Percentiles rank a stretch among this genome's conserved stretches.
Conservation (phyloP, 2,888 invertebrate genomes). For the Dolomedes plantarius region DNA sequence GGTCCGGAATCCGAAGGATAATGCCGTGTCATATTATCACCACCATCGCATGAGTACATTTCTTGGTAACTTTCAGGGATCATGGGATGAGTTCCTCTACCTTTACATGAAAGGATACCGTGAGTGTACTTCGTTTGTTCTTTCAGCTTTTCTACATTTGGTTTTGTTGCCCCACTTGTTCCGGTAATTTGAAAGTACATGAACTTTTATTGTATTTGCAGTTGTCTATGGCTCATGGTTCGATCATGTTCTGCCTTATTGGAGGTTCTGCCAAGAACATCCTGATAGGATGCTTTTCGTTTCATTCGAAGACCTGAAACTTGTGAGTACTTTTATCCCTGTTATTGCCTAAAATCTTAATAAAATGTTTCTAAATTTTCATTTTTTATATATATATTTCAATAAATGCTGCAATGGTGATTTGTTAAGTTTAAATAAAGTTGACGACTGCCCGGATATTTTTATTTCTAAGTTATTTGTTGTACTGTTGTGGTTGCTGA, state of each 20-base stretch:
- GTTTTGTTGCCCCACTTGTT: constrained; percentile 74
- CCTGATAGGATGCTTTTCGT: constrained; percentile 76
- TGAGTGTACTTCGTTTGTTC: constrained; percentile 69
- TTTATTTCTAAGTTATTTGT: too few species aligned
- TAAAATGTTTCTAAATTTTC: too few species aligned
- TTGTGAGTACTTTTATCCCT: constrained; percentile 74
- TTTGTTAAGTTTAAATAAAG: too few species aligned
- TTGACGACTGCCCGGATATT: too few species aligned
- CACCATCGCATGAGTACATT: constrained; percentile 76
- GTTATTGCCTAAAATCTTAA: too few species aligned
- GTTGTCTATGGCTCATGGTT: constrained; percentile 78
- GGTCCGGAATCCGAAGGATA: constrained; percentile 78
- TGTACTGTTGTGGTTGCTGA: too few species aligned
- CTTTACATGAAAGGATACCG: constrained; percentile 77
- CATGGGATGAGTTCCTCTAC: constrained; percentile 77
- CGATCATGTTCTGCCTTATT: constrained; percentile 78
- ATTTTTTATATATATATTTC: too few species aligned
- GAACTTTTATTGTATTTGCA: constrained; percentile 67
- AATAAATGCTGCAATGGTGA: too few species aligned
- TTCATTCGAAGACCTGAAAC: constrained; percentile 77
- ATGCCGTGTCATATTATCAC: constrained; percentile 78
- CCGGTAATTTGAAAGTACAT: too few species aligned
- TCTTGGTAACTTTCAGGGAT: constrained; percentile 76
- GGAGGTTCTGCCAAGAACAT: constrained; percentile 75
- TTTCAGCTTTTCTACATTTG: too few species aligned